Evolutionary conservation across 2,113 vertebrate species (phyloP).

Genomic region (Vombatus ursinus): DNA sequence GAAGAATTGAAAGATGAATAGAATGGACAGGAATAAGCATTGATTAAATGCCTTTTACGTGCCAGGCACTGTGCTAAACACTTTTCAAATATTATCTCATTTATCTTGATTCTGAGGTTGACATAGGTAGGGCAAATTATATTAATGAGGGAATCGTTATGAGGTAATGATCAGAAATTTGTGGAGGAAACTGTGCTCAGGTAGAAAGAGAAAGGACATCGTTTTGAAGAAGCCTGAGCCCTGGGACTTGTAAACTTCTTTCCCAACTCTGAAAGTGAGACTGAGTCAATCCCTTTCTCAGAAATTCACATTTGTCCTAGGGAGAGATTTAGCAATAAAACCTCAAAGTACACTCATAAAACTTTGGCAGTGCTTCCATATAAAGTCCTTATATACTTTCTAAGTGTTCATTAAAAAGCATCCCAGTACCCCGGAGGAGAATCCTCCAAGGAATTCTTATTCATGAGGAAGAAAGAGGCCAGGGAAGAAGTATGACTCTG

Average conservation of each 20-base stretch:
- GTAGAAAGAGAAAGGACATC: neutral
- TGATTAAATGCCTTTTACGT: neutral
- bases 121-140: neutral
- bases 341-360: neutral
- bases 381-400: neutral
- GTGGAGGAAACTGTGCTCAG: neutral
- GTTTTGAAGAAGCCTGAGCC: neutral
- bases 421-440: neutral
- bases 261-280: neutral
- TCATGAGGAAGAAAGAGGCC: neutral
- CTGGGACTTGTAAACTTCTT: slow-evolving; percentile 1
- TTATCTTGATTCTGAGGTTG: neutral
- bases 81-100: neutral
- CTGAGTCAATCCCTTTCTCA: neutral
- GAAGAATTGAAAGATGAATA: neutral
- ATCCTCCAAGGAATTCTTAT: neutral
- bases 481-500: neutral
- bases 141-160: neutral
- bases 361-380: neutral
- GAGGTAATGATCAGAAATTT: neutral
- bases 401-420: neutral
- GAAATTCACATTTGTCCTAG: neutral
- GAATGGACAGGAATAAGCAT: neutral
- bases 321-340: neutral
- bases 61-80: neutral